Conservation (phyloP, 2,113 vertebrate species). For the Ceyx cyanopectus region DNA sequence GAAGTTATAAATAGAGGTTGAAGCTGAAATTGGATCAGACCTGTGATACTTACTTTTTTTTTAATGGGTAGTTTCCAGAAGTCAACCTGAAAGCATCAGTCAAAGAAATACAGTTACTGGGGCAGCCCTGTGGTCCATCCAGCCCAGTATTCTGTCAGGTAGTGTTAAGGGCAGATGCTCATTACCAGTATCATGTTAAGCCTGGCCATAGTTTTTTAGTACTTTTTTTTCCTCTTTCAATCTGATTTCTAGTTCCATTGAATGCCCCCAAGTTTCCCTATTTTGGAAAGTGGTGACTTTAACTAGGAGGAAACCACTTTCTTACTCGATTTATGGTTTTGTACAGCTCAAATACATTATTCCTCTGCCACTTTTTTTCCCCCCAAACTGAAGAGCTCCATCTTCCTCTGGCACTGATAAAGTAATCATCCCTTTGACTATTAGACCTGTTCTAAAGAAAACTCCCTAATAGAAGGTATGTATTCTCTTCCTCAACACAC, state of each 20-base stretch:
- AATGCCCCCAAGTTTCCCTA: background rate
- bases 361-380: background rate
- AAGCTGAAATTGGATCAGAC: background rate
- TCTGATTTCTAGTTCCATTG: background rate
- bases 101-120: background rate
- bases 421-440: background rate
- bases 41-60: background rate
- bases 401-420: background rate
- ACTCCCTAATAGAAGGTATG: background rate
- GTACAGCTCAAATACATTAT: background rate
- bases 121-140: background rate
- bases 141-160: background rate
- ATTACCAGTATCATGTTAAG: fast-evolving
- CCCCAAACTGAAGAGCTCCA: background rate
- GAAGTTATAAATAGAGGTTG: background rate
- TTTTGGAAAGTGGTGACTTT: background rate
- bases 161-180: background rate
- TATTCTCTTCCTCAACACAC: background rate
- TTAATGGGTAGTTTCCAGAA: background rate
- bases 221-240: background rate
- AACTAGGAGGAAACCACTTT: background rate
- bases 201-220: background rate
- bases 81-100: background rate
- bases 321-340: background rate
- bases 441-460: background rate